Conservation (phyloP, 2,113 vertebrate genomes). For the Anarhynchus alexandrinus region DNA sequence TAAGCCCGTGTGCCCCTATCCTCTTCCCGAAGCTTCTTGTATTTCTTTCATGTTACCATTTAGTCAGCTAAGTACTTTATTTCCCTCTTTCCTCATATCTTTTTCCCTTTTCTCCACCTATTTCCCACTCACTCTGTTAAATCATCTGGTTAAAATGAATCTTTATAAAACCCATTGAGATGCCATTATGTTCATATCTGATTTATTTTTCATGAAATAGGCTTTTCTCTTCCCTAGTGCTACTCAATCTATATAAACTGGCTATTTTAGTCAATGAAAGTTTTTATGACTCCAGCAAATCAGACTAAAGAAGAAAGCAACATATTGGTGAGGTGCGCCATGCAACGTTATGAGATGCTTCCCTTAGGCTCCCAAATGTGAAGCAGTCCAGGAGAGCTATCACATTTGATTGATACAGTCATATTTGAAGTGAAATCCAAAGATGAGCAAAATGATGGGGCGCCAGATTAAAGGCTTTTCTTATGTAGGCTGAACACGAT, state of each 20-base stretch:
- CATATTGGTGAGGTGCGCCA: background rate
- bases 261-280: conserved; percentile 12
- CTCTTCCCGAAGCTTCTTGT: background rate
- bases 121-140: background rate
- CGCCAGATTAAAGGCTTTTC: background rate
- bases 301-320: conserved; percentile 1
- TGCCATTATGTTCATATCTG: background rate
- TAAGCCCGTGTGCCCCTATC: background rate
- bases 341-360: conserved; percentile 7
- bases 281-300: conserved; percentile 25
- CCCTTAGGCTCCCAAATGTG: background rate
- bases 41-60: background rate
- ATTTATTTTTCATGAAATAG: conserved; percentile 49
- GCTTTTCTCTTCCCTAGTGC: background rate
- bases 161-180: background rate
- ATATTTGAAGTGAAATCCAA: conserved; percentile 26
- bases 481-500: background rate
- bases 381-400: background rate
- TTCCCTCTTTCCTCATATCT: background rate
- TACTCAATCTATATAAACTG: background rate
- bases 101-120: background rate
- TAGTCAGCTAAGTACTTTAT: background rate
- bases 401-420: conserved; percentile 1
- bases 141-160: background rate
- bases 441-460: conserved; percentile 18